Evolutionary conservation across 2,888 invertebrate genomes (phyloP), one percentile per base, ranked within the genome.

Genomic region (Zele albiditarsus): DNA sequence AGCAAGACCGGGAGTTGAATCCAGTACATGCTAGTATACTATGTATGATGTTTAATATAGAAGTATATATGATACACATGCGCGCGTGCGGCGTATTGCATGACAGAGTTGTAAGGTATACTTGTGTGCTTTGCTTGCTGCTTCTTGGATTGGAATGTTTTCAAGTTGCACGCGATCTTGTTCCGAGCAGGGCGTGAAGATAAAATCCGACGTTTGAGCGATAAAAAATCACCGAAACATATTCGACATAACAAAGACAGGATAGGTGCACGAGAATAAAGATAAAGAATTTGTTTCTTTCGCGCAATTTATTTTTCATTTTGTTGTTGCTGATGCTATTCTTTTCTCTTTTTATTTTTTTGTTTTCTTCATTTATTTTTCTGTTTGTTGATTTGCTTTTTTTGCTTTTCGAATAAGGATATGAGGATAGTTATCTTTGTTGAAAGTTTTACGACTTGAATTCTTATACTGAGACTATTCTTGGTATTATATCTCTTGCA

Each of bases 161-260:
- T 63, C 63, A 31, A 63, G 63, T 63, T 63, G 31, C 63, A 63
- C 60, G 60, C 60, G 63, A 63, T 63, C 63, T 63, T 63, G 63
- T 63, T n/a, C n/a, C 12, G 31, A 53, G 8, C 20, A 53, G 53
- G 33, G 33, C n/a, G 63, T 20, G 63, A 63, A 63, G 63, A 63
- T 63, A 63, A 38, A 63, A 20, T 16, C 33, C 33, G 38, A 63
- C 38, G 63, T 53, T 23, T 63, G 23, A 68, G n/a, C 60, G 70
- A 70, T 74, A 74, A 74, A 74, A 31, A 46, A 57, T 42, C 57
- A 33, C 53, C 38, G 65, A 60, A 70, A 62, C 58, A 66, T 66
- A 74, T 74, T 74, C 68, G 62, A 69, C 74, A 70, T 70, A 74
- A 66, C 53, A 65, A 74, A 46, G 74, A 74, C 63, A 70, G 65